Evolutionary conservation across 2,888 invertebrate genomes (phyloP).

Genomic region (Camptogramma bilineatum): DNA sequence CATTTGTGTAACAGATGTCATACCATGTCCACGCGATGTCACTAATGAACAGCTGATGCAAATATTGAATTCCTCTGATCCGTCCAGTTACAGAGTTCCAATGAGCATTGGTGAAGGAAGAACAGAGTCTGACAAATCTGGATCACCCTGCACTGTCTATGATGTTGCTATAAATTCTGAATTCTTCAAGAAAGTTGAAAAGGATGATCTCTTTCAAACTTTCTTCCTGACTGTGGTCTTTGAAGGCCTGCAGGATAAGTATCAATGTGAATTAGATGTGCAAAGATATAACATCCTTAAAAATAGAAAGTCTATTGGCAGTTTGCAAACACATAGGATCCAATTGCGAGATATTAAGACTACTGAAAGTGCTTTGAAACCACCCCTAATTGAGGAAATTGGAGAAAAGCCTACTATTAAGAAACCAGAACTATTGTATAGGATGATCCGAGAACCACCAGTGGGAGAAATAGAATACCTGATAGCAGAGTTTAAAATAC

Average conservation of each 20-base stretch:
- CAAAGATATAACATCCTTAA: slow-evolving; percentile 88
- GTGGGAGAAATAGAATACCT: slow-evolving; percentile 82
- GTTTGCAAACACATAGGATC: slow-evolving; percentile 90
- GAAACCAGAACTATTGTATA: slow-evolving; percentile 83
- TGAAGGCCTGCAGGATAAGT: slow-evolving; percentile 91
- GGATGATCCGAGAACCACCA: slow-evolving; percentile 85
- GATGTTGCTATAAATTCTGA: slow-evolving; percentile 93
- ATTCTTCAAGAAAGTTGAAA: slow-evolving; percentile 91
- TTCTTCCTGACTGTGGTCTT: slow-evolving; percentile 93
- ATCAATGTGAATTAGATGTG: slow-evolving; percentile 88
- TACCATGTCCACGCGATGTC: slow-evolving; percentile 90
- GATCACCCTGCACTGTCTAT: slow-evolving; percentile 89
- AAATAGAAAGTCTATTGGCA: slow-evolving; percentile 91
- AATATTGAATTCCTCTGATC: slow-evolving; percentile 88
- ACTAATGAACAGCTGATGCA: slow-evolving; percentile 88
- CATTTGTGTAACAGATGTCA: slow-evolving; percentile 91
- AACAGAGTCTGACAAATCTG: slow-evolving; percentile 91
- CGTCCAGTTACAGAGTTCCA: slow-evolving; percentile 91
- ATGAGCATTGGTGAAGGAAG: slow-evolving; percentile 96
- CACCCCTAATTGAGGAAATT: slow-evolving; percentile 87
- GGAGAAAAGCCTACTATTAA: slow-evolving; percentile 50
- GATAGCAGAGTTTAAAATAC: slow-evolving; percentile 87
- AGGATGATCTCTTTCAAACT: slow-evolving; percentile 89
- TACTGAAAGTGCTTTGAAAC: slow-evolving; percentile 61
- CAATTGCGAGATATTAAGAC: slow-evolving; percentile 88